Base-by-base conservation (phyloP, 2,113 vertebrate genomes). In the Misgurnus anguillicaudatus region DNA sequence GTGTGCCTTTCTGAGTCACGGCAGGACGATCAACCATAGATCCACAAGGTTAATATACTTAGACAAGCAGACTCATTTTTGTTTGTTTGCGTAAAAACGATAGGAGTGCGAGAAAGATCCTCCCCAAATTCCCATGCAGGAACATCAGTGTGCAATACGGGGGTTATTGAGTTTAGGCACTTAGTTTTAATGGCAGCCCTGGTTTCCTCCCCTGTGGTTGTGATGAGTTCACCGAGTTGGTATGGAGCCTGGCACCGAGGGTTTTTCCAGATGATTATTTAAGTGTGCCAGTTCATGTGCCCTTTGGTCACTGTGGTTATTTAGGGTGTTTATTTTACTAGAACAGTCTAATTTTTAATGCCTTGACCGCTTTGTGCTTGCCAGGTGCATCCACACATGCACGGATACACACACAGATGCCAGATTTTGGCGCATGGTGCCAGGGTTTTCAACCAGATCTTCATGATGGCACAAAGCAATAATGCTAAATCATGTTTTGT, bases 311-410 rank as follows among this genome's bases (percentile, higher is more conserved):
- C 47, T 64, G 60, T 61, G 78, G 84, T 62, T 69, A 75, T 51
- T 21, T 42, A 21, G 58, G 64, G 48, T 70, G 65, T 80, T 78
- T 85, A 68, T 79, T 83, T 83, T 80, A 79, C 82, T 75, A 83
- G 81, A 85, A 81, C 70, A 61, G 55, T 55, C 62, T 83, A 45
- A 79, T 85, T 83, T 77, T 83, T 78, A 42, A 73, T 68, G 53
- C 62, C 63, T 64, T 71, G 57, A 64, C 69, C 38, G 10, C 47
- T 65, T 72, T 66, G 42, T 74, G n/a, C 7, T 45, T 31, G 21
- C 62, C 78, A 74, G 36, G 61, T 53, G 48, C 58, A 41, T 55
- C 2, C 63, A 68, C 36, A 76, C 9, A 65, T 47, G 19, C 47
- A 48, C 14, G 39, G 38, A 82, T 57, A 62, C 10, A 68, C 45